Evolutionary conservation across 2,113 vertebrate genomes (phyloP).

Genomic region (Oenanthe melanoleuca): DNA sequence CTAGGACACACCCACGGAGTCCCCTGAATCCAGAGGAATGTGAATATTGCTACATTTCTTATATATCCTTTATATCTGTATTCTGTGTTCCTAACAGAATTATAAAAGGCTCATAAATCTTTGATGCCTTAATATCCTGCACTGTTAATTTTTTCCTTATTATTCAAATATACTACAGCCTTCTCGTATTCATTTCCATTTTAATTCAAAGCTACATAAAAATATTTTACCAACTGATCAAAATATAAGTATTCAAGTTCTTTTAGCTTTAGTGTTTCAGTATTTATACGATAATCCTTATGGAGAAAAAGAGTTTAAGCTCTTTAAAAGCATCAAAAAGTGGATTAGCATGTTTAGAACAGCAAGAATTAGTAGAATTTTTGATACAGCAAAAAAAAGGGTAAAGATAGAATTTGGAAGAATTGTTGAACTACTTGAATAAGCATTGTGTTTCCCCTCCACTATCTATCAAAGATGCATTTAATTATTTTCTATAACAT

Average conservation of each 20-base stretch:
- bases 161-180: background rate
- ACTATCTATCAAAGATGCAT: background rate
- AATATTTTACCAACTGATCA: background rate
- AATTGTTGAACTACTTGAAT: background rate
- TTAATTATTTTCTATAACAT: background rate
- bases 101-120: background rate
- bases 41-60: background rate
- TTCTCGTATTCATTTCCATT: background rate
- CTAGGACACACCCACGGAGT: background rate
- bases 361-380: background rate
- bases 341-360: background rate
- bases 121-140: background rate
- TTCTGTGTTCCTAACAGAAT: background rate
- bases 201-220: background rate
- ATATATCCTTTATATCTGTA: background rate
- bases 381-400: background rate
- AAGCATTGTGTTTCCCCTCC: fast-evolving
- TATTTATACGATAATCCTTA: background rate
- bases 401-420: background rate
- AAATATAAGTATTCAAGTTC: background rate
- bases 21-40: background rate
- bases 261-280: background rate
- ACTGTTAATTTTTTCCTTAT: background rate
- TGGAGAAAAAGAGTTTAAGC: background rate
- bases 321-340: background rate